Conservation (phyloP, 1,140 invertebrate genomes). For the Watersipora subatra region DNA sequence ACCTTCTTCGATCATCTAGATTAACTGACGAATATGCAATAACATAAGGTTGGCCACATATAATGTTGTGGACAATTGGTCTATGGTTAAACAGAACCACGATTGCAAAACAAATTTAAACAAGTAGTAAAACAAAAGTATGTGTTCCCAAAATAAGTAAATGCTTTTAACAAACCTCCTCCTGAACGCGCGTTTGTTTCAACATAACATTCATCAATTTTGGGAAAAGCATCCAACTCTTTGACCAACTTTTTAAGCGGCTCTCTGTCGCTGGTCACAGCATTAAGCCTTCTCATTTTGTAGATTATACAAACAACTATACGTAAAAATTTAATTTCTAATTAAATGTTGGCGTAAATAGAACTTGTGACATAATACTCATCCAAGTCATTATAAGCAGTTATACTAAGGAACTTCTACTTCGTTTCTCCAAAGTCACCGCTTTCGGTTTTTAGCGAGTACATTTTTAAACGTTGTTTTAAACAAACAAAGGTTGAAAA, state of each 20-base stretch:
- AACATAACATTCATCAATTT: slow-evolving; percentile 69
- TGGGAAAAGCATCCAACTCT: slow-evolving; percentile 76
- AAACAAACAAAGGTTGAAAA: too few species aligned
- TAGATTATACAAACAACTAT: background rate
- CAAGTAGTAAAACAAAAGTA: background rate
- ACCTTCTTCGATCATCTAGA: background rate
- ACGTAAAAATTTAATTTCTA: background rate
- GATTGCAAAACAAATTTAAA: background rate
- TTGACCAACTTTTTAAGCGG: slow-evolving; percentile 55
- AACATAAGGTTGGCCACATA: background rate
- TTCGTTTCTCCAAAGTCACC: too few species aligned
- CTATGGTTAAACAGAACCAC: background rate
- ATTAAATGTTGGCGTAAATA: background rate
- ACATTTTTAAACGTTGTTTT: too few species aligned
- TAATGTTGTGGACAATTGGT: background rate
- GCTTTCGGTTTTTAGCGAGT: too few species aligned
- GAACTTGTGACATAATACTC: background rate
- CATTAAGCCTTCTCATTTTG: slow-evolving; percentile 21
- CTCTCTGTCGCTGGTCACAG: slow-evolving; percentile 17
- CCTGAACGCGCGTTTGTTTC: slow-evolving; percentile 67
- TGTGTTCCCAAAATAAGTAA: background rate
- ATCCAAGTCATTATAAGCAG: background rate
- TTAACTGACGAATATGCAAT: background rate
- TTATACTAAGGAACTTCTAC: too few species aligned
- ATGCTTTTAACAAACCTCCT: slow-evolving; percentile 48